These are phyloP conservation scores for Probosciger aterrimus DNA, from an alignment of 2,113 vertebrate species.

Conservation along the genomic window DNA sequence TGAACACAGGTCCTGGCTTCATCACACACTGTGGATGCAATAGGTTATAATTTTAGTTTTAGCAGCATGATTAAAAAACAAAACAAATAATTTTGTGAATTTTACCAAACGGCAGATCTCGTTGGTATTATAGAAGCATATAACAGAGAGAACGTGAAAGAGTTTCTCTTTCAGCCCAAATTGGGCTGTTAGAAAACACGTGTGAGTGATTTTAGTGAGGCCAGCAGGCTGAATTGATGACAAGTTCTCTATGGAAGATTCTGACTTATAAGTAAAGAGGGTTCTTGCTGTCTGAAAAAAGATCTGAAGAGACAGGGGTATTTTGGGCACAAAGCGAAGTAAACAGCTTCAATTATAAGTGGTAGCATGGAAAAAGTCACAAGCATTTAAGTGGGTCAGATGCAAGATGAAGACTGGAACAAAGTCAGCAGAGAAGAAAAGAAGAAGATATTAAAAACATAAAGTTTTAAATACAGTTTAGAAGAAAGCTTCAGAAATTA, in stretches of 20 bases:
- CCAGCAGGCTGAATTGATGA: not conserved
- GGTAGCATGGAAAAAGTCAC: slow-evolving; percentile 28
- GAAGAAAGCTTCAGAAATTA: not conserved
- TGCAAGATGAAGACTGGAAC: slow-evolving; percentile 7
- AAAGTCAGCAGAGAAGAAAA: slow-evolving; percentile 40
- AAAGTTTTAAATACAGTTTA: not conserved
- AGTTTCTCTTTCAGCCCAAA: not conserved
- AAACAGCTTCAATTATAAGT: slow-evolving; percentile 41
- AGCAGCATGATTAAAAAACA: not conserved
- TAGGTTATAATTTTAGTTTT: not conserved
- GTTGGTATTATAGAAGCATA: not conserved
- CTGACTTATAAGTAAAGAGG: not conserved
- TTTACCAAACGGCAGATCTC: not conserved
- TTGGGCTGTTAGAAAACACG: not conserved
- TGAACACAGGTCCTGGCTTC: not conserved
- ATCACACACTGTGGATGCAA: not conserved
- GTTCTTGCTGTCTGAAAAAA: slow-evolving; percentile 19
- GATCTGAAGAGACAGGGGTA: slow-evolving; percentile 12
- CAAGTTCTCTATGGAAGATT: not conserved
- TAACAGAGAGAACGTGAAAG: not conserved
- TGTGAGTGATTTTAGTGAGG: fast-evolving
- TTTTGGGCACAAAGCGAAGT: slow-evolving; percentile 31
- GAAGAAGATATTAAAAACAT: slow-evolving; percentile 5
- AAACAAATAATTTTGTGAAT: not conserved
- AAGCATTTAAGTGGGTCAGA: slow-evolving; percentile 40